Evolutionary conservation across 2,888 invertebrate species (phyloP), one percentile per base, ranked within the genome.

Genomic region (Cheilosia urbana): DNA sequence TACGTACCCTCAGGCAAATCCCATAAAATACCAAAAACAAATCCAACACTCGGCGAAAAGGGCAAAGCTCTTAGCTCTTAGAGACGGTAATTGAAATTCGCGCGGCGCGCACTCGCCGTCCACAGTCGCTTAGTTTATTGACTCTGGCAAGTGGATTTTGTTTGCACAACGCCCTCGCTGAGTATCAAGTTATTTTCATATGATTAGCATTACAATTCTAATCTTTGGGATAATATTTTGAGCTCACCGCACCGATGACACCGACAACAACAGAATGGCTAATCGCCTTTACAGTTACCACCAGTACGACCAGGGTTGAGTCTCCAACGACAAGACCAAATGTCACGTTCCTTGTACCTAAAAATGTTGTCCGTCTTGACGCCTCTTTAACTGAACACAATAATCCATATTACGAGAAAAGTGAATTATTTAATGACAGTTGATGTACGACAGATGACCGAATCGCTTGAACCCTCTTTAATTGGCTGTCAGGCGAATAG

Each of bases 121-220:
- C 57, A 45, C 53, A 37, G 17, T 17, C 66, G 37, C 45, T 30
- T 27, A 71, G 62, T 78, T 73, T 78, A 37, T 78, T 78, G 68
- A 63, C 75, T 63, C 37, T 17, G 60, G n/a, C 75, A 58, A 45
- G 42, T 77, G 57, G 51, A 63, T 58, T 55, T 63, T 76, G 65
- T 57, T 81, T 76, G 69, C 49, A 34, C 62, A 51, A 27, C 51
- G 51, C 63, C 30, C 57, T 37, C 49, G 7, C 7, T 9, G 55
- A 68, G 62, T 66, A 66, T 62, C 71, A 71, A 55, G 58, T 45
- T 75, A 60, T 73, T 71, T 84, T 69, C 79, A 58, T 63, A 57
- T 79, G 84, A 84, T 84, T 84, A 84, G 84, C 79, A 79, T 84
- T 75, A 53, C 83, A 65, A 84, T 80, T 80, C 84, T 84, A 79